Evolutionary conservation across 2,888 invertebrate species (phyloP).

Genomic region (Phragmatobia fuliginosa): DNA sequence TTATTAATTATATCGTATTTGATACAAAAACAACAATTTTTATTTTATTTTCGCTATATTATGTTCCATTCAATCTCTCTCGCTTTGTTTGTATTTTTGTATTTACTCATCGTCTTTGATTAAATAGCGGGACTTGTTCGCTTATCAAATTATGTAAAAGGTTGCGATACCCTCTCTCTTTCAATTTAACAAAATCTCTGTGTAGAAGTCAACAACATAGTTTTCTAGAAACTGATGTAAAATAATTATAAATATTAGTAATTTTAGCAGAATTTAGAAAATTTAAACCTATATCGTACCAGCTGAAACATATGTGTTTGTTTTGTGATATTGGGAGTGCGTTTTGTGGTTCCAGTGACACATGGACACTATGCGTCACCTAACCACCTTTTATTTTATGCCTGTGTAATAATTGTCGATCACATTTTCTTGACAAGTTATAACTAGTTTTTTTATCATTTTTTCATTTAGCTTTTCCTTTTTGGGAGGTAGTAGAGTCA

Average conservation of each 20-base stretch:
- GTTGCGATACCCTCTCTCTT: too few species aligned
- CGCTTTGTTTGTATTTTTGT: not conserved
- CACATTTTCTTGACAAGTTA: not conserved
- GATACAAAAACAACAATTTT: not conserved
- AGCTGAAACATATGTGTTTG: slow-evolving; percentile 6
- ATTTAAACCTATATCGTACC: not conserved
- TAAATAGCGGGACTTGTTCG: too few species aligned
- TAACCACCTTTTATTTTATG: not conserved
- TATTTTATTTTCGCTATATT: not conserved
- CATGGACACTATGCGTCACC: slow-evolving; percentile 9
- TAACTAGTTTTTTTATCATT: not conserved
- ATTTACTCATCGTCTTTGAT: not conserved
- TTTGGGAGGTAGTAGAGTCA: too few species aligned
- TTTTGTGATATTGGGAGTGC: slow-evolving; percentile 1
- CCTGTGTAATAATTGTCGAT: not conserved
- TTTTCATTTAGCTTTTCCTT: too few species aligned
- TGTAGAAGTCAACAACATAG: too few species aligned
- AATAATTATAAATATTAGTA: slow-evolving; percentile 4
- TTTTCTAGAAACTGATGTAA: not conserved
- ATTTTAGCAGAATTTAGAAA: slow-evolving; percentile 1
- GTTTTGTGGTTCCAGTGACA: slow-evolving; percentile 8
- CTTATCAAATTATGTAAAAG: too few species aligned
- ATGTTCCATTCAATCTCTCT: not conserved
- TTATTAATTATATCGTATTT: not conserved
- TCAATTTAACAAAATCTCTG: too few species aligned